phyloP scores from a whole-genome alignment of 2,113 vertebrate species.

The Delphinapterus leucas region DNA sequence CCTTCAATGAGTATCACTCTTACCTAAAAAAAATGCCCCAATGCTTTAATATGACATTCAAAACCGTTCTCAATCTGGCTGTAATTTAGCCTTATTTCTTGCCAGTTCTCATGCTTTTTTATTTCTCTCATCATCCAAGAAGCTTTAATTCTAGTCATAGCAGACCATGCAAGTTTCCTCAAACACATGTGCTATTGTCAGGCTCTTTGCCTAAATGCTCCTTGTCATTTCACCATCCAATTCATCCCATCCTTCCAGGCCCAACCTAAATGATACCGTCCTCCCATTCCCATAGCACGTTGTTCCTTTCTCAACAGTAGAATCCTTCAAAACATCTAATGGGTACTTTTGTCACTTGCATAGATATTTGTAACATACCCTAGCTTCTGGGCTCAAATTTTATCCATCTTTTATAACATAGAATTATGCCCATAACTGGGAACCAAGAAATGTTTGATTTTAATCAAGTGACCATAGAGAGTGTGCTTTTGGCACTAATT shows the following conservation, averaged over 20 bases:
- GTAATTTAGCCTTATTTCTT: not conserved
- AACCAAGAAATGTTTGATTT: not conserved
- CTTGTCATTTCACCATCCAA: not conserved
- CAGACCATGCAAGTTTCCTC: not conserved
- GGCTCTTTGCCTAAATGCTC: not conserved
- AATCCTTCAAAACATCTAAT: not conserved
- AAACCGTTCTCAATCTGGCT: not conserved
- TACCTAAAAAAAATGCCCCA: slow-evolving; percentile 11
- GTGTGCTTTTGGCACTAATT: not conserved
- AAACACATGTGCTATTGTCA: not conserved
- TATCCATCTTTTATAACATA: not conserved
- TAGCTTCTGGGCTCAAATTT: not conserved
- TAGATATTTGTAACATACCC: not conserved
- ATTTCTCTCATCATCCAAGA: not conserved
- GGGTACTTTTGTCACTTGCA: not conserved
- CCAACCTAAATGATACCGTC: not conserved
- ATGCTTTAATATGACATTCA: not conserved
- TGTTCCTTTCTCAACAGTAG: not conserved
- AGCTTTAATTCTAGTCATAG: not conserved
- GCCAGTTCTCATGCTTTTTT: not conserved
- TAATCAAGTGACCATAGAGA: not conserved
- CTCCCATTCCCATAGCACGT: not conserved
- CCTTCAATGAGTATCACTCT: not conserved
- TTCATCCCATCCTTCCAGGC: not conserved
- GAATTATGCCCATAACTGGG: not conserved